Evolutionary conservation across 2,797 vertebrate species (phyloP).

Genomic region (Galagoides demidoff): DNA sequence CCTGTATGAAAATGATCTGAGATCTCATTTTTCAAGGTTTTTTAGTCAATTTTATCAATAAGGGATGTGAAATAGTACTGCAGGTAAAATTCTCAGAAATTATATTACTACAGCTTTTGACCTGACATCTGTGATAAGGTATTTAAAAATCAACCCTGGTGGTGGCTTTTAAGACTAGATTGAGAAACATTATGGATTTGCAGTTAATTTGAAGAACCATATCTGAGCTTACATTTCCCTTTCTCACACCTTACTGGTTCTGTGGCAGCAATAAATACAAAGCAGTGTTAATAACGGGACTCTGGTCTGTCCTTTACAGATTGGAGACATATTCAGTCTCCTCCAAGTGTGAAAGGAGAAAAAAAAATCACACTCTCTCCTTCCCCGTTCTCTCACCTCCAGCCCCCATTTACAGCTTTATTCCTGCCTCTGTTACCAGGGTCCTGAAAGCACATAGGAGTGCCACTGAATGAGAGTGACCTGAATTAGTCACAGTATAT

Average conservation of each 20-base stretch:
- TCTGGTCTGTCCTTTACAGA: background rate
- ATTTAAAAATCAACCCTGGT: background rate
- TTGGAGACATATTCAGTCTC: background rate
- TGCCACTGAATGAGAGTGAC: background rate
- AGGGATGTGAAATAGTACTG: background rate
- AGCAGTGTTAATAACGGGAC: background rate
- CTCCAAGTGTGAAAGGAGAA: background rate
- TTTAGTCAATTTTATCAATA: background rate
- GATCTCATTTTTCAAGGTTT: background rate
- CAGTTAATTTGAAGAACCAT: background rate
- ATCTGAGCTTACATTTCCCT: background rate
- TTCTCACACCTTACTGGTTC: background rate
- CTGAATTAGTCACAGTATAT: background rate
- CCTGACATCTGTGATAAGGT: background rate
- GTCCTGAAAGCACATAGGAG: background rate
- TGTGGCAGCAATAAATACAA: background rate
- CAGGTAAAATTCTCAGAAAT: background rate
- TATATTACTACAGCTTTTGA: background rate
- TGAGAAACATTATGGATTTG: background rate
- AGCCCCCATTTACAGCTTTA: background rate
- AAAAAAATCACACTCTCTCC: background rate
- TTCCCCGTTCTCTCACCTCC: background rate
- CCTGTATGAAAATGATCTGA: background rate
- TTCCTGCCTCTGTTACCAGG: too few species aligned
- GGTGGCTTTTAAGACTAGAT: background rate